Percentiles rank a stretch among this genome's conserved stretches.
These are phyloP conservation scores for Drosophila cardini DNA, from an alignment of 1,140 invertebrate genomes.

Conservation along the genomic window DNA sequence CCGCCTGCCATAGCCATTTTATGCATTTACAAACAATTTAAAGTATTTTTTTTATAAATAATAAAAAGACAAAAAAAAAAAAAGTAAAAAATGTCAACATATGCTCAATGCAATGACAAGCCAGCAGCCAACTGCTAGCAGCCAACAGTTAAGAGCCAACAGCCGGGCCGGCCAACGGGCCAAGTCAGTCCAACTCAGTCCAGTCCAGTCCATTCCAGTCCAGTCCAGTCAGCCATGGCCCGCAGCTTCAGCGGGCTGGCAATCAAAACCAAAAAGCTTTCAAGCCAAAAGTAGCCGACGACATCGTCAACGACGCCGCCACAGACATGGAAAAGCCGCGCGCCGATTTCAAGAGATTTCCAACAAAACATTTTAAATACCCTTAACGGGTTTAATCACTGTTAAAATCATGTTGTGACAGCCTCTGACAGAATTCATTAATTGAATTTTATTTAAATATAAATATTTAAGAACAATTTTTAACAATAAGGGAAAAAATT, in stretches of 20 bases:
- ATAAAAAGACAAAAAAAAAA: constrained; percentile 4
- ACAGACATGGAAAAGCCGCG: constrained; percentile 66
- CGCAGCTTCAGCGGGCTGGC: constrained; percentile 50
- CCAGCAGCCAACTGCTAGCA: constrained; percentile 36
- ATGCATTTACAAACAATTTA: constrained; percentile 73
- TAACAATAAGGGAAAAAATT: too few species aligned
- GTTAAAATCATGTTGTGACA: neutral
- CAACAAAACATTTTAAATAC: constrained; percentile 59
- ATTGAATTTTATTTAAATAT: too few species aligned
- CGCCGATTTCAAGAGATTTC: constrained; percentile 71
- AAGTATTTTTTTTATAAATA: constrained; percentile 61
- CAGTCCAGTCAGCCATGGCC: constrained; percentile 61
- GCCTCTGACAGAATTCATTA: too few species aligned
- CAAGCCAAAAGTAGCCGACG: constrained; percentile 60
- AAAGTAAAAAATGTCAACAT: constrained; percentile 73
- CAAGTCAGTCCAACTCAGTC: constrained; percentile 44
- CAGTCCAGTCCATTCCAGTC: constrained; percentile 54
- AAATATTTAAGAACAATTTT: too few species aligned
- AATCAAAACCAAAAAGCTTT: constrained; percentile 75
- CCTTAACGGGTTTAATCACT: constrained; percentile 13
- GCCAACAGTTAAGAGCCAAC: constrained; percentile 58
- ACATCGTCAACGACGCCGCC: constrained; percentile 55
- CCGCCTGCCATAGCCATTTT: constrained; percentile 39
- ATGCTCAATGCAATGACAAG: constrained; percentile 74
- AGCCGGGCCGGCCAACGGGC: constrained; percentile 31